A percentile compares a stretch with the other conserved stretches of the same genome.
Evolutionary conservation across 30 jellyfish, hydroid and myxozoan genomes (phyloP).

Genomic region (Pseudorhiza aurosa): DNA sequence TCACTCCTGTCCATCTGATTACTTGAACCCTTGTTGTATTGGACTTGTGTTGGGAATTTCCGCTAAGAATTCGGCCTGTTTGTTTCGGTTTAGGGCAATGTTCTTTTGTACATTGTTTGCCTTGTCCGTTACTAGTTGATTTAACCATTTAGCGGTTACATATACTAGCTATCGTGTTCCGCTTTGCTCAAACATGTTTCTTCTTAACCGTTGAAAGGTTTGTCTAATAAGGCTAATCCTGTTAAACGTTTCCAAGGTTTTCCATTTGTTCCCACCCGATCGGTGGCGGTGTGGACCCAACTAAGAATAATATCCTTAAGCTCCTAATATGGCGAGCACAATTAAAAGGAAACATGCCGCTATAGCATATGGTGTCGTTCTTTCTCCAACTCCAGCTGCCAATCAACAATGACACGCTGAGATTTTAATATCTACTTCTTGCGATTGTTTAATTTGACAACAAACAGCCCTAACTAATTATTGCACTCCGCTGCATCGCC

Average conservation of each 20-base stretch:
- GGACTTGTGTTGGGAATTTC: too few relatives aligned
- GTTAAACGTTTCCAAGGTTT: not conserved
- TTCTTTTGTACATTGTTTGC: too few relatives aligned
- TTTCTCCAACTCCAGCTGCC: slow-evolving; percentile 22
- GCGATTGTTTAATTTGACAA: slow-evolving; percentile 10
- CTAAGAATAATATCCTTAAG: not conserved
- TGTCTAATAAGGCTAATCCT: too few relatives aligned
- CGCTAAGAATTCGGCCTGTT: too few relatives aligned
- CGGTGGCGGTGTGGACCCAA: not conserved
- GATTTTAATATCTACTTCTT: slow-evolving; percentile 22
- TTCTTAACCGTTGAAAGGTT: too few relatives aligned
- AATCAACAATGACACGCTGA: slow-evolving; percentile 2
- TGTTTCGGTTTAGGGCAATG: too few relatives aligned
- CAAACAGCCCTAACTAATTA: slow-evolving; percentile 6
- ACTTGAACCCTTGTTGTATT: too few relatives aligned
- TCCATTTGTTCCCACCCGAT: not conserved
- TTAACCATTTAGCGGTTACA: too few relatives aligned
- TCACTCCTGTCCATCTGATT: too few relatives aligned
- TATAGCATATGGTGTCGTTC: not conserved
- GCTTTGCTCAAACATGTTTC: too few relatives aligned
- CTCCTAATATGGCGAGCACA: slow-evolving; percentile 9
- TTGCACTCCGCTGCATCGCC: not conserved
- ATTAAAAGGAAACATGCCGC: not conserved
- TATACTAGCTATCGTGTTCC: too few relatives aligned
- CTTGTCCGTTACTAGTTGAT: too few relatives aligned